Conservation (phyloP, 2,113 vertebrate genomes). For the Monarcha castaneiventris region DNA sequence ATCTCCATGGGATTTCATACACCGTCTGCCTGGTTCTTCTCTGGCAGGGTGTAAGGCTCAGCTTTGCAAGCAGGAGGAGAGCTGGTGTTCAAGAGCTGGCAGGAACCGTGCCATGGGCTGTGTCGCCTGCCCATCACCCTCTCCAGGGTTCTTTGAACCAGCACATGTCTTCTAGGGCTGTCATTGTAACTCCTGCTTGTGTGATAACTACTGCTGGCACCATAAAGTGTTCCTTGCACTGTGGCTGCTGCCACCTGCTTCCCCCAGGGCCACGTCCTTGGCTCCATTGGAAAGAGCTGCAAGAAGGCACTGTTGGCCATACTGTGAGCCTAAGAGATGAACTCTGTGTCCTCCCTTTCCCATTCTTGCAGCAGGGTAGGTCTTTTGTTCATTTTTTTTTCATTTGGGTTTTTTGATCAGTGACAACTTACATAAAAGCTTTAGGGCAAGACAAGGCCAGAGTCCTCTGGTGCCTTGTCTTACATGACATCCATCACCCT, state of each 20-base stretch:
- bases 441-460: background rate
- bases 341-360: background rate
- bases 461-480: background rate
- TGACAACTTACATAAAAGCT: background rate
- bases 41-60: background rate
- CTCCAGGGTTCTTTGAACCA: background rate
- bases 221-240: background rate
- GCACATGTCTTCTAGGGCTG: background rate
- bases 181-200: background rate
- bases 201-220: background rate
- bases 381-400: background rate
- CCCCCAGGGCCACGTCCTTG: accelerated
- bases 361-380: background rate
- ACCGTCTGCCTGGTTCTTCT: background rate
- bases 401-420: background rate
- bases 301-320: background rate
- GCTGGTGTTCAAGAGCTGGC: background rate
- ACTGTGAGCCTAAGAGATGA: background rate
- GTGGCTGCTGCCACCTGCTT: background rate
- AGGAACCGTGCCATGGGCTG: background rate
- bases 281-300: background rate
- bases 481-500: background rate
- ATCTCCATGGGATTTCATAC: background rate
- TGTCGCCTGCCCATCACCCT: background rate
- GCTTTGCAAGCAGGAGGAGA: background rate